Evolutionary conservation across 92 coral and sea anemone species (phyloP), one percentile per base, ranked within the genome.

Genomic region (Palythoa grandiflora): DNA sequence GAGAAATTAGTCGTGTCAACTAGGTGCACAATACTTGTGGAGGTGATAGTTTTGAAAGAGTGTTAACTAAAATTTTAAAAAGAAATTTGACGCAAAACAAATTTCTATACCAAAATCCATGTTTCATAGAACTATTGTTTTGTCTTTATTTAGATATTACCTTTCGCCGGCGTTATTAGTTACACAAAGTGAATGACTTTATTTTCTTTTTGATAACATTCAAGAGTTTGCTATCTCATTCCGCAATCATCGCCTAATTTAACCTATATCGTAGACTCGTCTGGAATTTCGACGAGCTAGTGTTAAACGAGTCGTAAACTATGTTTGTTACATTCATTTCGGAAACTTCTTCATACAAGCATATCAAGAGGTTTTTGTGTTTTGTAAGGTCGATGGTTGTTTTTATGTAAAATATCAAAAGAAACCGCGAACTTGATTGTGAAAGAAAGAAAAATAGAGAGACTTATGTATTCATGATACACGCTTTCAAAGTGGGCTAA

Each of bases 1-100:
- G 86, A 65, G 86, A 47, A 81, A 81, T 81, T 20, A 66, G 55
- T 39, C 50, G 75, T 65, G 75, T 81, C 86, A 81, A 81, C 44
- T 63, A 47, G 28, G n/a, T 20, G 86, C 61, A 68, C 47, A 44
- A 80, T 80, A 66, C 66, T 1, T 38, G 63, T 71, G 38, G 86
- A 81, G 76, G 61, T 81, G 86, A 71, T 20, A 19, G 75, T 47
- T 66, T 52, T 38, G 75, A 17, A n/a, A 19, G 20, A 68, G 75
- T 81, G 86, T 61, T 80, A 63, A 66, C 7, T 66, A 48, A 60
- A 7, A 44, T 44, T 44, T 28, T 28, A 28, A 28, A 44, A 14
- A 48, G 13, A 52, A 40, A 44, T 50, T 80, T 65, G 73, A 21
- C 17, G 74, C 57, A 14, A 14, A 15, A 61, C 50, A 81, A 68